phyloP scores from a whole-genome alignment of 2,888 invertebrate species.

The Lasius fuliginosus region DNA sequence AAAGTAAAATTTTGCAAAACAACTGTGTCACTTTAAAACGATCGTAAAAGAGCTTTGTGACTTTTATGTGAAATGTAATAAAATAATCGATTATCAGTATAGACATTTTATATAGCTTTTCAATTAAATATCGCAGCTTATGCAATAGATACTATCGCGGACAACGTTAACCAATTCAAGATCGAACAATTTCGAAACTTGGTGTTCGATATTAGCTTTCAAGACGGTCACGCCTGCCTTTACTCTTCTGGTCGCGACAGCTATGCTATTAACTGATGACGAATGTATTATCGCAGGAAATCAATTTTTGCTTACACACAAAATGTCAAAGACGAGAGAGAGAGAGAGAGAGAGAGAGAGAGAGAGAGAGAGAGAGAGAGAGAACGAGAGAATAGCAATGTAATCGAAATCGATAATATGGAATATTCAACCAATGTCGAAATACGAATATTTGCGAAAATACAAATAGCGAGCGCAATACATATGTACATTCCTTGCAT shows the following conservation, averaged over 20 bases:
- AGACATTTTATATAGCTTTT: background rate
- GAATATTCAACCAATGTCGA: conserved; percentile 24
- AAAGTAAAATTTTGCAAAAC: background rate
- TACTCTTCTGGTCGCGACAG: background rate
- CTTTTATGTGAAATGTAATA: background rate
- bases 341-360: background rate
- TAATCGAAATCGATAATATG: conserved; percentile 14
- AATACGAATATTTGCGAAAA: conserved; percentile 15
- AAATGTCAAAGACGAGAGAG: background rate
- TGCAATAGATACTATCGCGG: conserved; percentile 17
- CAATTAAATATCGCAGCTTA: conserved; percentile 33
- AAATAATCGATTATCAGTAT: background rate
- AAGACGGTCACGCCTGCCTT: background rate
- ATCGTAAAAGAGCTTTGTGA: background rate
- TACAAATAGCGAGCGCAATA: conserved; percentile 1
- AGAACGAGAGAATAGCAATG: background rate
- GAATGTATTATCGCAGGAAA: conserved; percentile 13
- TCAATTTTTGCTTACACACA: background rate
- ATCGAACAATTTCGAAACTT: conserved; percentile 51
- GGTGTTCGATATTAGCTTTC: conserved; percentile 30
- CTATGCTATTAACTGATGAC: conserved; percentile 15
- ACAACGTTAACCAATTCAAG: conserved; percentile 65
- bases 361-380: background rate
- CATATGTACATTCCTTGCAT: background rate
- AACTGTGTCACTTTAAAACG: background rate